Percentiles rank a stretch among this genome's conserved stretches.
Evolutionary conservation across 2,888 invertebrate genomes (phyloP).

Genomic region (Aspidapion aeneum): DNA sequence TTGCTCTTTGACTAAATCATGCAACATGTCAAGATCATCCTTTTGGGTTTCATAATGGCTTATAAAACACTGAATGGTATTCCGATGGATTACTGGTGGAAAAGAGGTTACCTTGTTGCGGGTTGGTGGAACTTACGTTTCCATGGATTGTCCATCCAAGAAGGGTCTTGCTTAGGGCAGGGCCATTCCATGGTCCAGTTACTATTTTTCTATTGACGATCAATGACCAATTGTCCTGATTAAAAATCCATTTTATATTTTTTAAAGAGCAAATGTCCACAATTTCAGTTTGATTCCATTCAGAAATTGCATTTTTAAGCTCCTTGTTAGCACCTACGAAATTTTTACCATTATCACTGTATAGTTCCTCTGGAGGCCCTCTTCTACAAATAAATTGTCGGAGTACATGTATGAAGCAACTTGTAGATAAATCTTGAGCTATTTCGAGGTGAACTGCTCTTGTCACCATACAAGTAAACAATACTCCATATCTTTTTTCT

Average conservation of each 20-base stretch:
- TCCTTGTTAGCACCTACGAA: neutral
- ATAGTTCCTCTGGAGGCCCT: neutral
- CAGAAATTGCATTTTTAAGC: neutral
- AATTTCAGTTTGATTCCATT: neutral
- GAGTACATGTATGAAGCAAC: neutral
- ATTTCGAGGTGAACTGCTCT: neutral
- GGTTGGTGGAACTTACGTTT: no score
- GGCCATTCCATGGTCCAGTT: no score
- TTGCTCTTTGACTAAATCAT: no score
- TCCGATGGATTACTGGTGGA: no score
- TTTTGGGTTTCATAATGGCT: no score
- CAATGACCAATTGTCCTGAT: no score
- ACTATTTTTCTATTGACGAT: no score
- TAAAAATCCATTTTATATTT: neutral
- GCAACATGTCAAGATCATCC: no score
- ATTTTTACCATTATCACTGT: neutral
- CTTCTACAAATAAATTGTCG: neutral
- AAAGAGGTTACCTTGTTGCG: no score
- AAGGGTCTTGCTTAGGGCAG: no score
- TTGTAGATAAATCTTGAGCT: neutral
- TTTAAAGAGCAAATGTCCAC: neutral
- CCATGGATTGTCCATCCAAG: no score
- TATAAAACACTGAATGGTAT: no score
- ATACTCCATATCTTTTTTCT: neutral
- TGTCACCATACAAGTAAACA: neutral